These are phyloP conservation scores for Drepana falcataria DNA, from an alignment of 2,888 invertebrate species.

Conservation along the genomic window DNA sequence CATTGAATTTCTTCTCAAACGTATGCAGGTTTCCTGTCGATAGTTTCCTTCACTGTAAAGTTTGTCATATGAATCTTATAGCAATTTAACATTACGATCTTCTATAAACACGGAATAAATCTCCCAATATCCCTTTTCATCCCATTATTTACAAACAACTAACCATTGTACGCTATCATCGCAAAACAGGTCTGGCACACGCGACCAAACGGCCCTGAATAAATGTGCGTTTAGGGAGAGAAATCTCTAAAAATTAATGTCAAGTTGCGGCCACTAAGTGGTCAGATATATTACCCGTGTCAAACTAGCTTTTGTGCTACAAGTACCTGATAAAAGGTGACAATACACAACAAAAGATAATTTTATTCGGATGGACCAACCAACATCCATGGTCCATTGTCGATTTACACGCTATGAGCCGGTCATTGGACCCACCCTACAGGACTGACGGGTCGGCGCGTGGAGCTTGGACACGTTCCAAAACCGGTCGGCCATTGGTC, in stretches of 20 bases:
- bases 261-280: slow-evolving; percentile 62
- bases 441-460: slow-evolving; percentile 49
- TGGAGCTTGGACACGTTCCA: slow-evolving; percentile 29
- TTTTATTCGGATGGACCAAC: slow-evolving; percentile 47
- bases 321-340: slow-evolving; percentile 58
- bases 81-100: neutral
- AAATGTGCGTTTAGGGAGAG: slow-evolving; percentile 59
- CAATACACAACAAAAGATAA: slow-evolving; percentile 36
- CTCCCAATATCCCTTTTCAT: slow-evolving; percentile 37
- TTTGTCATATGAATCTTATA: no score
- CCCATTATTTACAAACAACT: slow-evolving; percentile 45
- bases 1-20: no score
- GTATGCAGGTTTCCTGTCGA: no score
- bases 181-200: slow-evolving; percentile 54
- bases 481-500: slow-evolving; percentile 72
- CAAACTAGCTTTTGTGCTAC: slow-evolving; percentile 52
- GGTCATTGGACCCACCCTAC: slow-evolving; percentile 25
- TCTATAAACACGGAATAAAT: slow-evolving; percentile 33
- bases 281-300: slow-evolving; percentile 64
- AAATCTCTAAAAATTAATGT: slow-evolving; percentile 52
- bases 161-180: slow-evolving; percentile 38
- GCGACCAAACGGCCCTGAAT: slow-evolving; percentile 51
- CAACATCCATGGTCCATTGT: slow-evolving; percentile 72
- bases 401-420: slow-evolving; percentile 54
- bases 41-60: no score